Base-by-base conservation (phyloP, 2,113 vertebrate species). In the Scomber colias region DNA sequence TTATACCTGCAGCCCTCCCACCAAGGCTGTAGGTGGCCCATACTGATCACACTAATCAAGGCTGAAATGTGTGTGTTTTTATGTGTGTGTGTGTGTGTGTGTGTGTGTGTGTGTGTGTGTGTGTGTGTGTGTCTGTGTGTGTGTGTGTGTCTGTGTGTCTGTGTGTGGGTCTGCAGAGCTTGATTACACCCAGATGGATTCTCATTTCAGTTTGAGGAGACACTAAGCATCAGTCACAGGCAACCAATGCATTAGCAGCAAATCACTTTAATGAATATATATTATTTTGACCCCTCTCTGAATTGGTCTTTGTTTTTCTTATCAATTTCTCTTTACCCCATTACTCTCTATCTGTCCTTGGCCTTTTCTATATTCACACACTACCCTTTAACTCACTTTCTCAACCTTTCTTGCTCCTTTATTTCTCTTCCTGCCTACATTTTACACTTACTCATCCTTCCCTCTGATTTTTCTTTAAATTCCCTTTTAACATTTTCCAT, bases 261-360 rank as follows among this genome's bases (percentile, higher is more conserved):
- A 88, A 92, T 92, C 90, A 85, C 87, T 83, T 84, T 92, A 93
- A 93, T 93, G 92, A 93, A 93, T 92, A 93, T 92, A 94, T 93
- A 94, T 93, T 91, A 90, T 94, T 93, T 92, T 93, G 90, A 92
- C 88, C 93, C 87, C 71, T 89, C 82, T 70, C 64, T 86, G 81
- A 70, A 90, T 91, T 90, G 87, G 83, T 85, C 87, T 87, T 83
- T 90, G 70, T 84, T 90, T 87, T 79, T 75, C 54, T 75, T 71
- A 87, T 84, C 83, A 65, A 82, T 76, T 75, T 59, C 79, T 70
- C 55, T 82, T 79, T 75, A 71, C 61, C 50, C 71, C 80, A 85
- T 90, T 75, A 89, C 84, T 90, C 90, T 86, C 77, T 59, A 76
- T 92, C 74, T 77, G 76, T 87, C 82, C 82, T 87, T 92, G 89